Percentiles rank a stretch among this genome's conserved stretches.
phyloP scores from a whole-genome alignment of 92 coral and sea anemone genomes.

The Phenganax marumi region DNA sequence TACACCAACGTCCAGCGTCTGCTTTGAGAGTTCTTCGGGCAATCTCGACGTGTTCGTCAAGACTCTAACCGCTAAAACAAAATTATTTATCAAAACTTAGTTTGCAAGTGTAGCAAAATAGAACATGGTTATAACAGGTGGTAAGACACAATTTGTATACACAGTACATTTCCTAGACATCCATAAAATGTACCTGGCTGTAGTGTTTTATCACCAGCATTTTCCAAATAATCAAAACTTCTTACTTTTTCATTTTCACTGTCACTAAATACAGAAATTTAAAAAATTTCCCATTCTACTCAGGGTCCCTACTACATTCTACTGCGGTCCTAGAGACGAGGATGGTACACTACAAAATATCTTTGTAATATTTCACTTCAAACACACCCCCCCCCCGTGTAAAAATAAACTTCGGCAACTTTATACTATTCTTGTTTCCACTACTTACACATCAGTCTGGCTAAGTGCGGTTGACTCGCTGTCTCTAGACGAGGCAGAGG shows the following conservation, averaged over 20 bases:
- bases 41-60: constrained; percentile 63
- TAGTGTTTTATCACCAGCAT: constrained; percentile 20
- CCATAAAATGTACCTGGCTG: constrained; percentile 4
- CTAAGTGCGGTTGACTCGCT: constrained; percentile 23
- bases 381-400: background rate
- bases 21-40: constrained; percentile 5
- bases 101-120: background rate
- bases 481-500: constrained; percentile 85
- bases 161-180: background rate
- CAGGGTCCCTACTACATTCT: too few species aligned
- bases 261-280: constrained; percentile 3
- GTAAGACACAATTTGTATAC: too few species aligned
- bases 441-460: constrained; percentile 32
- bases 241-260: constrained; percentile 19
- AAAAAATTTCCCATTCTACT: too few species aligned
- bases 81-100: background rate
- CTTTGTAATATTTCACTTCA: background rate
- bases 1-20: constrained; percentile 29
- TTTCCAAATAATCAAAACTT: constrained; percentile 15
- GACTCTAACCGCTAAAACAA: constrained; percentile 66
- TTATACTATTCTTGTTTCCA: too few species aligned
- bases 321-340: too few species aligned
- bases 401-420: background rate
- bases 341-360: background rate
- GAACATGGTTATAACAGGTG: too few species aligned